Conservation (phyloP, 2,113 vertebrate species). For the Psilopsiagon aymara region DNA sequence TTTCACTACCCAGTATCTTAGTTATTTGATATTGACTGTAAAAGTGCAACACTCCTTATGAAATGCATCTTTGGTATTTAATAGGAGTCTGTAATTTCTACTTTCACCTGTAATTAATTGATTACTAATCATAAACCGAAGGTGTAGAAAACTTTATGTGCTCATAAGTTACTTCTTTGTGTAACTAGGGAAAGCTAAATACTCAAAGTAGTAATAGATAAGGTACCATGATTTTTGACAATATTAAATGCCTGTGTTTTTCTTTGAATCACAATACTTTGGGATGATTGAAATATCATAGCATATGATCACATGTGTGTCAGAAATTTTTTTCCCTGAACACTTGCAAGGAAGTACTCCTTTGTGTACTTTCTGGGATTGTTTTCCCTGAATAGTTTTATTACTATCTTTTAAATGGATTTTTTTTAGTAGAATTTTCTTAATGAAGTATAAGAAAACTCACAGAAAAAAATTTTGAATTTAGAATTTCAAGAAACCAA, state of each 20-base stretch:
- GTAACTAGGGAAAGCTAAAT: not conserved
- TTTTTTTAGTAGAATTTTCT: not conserved
- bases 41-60: conserved; percentile 12
- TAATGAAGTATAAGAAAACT: not conserved
- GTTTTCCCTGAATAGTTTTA: not conserved
- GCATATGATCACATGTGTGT: not conserved
- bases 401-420: not conserved
- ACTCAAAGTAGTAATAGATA: not conserved
- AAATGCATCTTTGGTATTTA: conserved; percentile 31
- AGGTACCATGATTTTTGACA: not conserved
- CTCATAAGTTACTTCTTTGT: not conserved
- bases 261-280: not conserved
- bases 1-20: not conserved
- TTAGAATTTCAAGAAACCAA: not conserved
- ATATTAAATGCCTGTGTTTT: not conserved
- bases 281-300: not conserved
- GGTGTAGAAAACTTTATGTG: not conserved
- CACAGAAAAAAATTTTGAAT: not conserved
- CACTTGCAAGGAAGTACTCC: not conserved
- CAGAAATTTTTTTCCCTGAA: not conserved
- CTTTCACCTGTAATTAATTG: not conserved
- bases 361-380: not conserved
- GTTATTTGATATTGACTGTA: conserved; percentile 23
- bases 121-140: conserved; percentile 36
- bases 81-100: not conserved